Conservation (phyloP, 2,888 invertebrate species). For the Cyclophora punctaria region DNA sequence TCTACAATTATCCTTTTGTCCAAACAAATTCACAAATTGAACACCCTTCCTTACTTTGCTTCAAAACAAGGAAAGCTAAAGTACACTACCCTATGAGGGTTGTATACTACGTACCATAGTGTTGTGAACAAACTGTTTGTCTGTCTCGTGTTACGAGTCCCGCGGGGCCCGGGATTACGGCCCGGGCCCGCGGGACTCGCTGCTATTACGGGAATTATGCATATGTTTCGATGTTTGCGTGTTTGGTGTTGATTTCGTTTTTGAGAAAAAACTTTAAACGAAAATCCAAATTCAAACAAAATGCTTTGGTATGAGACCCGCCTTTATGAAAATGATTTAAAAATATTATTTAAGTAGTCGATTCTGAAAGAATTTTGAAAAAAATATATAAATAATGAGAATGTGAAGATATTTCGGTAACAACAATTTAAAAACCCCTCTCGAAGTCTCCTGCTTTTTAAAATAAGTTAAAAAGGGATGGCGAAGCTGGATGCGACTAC, state of each 20-base stretch:
- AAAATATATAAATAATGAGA: no score
- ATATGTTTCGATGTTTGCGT: slow-evolving; percentile 3
- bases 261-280: slow-evolving; percentile 10
- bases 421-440: no score
- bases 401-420: no score
- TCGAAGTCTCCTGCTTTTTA: no score
- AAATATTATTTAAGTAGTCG: no score
- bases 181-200: not conserved
- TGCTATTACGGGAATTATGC: slow-evolving; percentile 4
- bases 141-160: slow-evolving; percentile 17
- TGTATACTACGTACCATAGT: slow-evolving; percentile 5
- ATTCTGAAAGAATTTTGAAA: no score
- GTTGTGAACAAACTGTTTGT: slow-evolving; percentile 20
- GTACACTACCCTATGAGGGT: slow-evolving; percentile 1
- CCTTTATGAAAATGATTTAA: no score
- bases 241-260: slow-evolving; percentile 11
- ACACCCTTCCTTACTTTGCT: not conserved
- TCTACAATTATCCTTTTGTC: no score
- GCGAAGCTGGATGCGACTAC: no score
- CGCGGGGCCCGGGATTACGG: slow-evolving; percentile 8
- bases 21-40: not conserved
- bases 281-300: no score
- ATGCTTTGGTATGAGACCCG: no score
- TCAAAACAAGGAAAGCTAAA: not conserved
- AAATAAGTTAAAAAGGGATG: no score